Evolutionary conservation across 2,888 invertebrate genomes (phyloP).

Genomic region (Operophtera brumata): DNA sequence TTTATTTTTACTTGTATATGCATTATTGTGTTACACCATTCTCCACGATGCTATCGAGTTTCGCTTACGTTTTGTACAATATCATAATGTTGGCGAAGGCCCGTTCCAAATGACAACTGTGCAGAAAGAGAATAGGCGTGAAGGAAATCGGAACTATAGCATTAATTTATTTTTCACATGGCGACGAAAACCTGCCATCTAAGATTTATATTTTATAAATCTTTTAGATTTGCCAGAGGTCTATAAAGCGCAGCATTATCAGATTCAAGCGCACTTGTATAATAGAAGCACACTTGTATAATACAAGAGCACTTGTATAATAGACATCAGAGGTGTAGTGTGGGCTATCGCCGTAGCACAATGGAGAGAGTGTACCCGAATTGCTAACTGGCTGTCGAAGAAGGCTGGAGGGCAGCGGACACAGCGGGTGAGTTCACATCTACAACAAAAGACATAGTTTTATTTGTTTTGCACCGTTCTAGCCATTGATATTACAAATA

Average conservation of each 20-base stretch:
- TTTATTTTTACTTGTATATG: background rate
- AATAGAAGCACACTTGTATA: background rate
- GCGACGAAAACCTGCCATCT: no score
- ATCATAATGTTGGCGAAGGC: no score
- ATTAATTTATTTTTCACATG: no score
- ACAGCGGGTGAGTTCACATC: constrained; percentile 74
- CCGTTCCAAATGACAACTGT: no score
- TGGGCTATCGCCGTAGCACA: constrained; percentile 34
- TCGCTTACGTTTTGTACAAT: background rate
- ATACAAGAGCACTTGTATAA: background rate
- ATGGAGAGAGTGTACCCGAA: constrained; percentile 67
- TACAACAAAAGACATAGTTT: constrained; percentile 32
- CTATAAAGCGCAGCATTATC: background rate
- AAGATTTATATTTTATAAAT: no score
- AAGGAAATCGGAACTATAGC: no score
- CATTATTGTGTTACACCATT: constrained; percentile 9
- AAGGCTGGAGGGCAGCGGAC: constrained; percentile 64
- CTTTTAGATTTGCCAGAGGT: no score
- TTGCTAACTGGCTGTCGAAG: constrained; percentile 79
- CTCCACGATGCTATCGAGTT: constrained; percentile 1
- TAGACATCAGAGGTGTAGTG: background rate
- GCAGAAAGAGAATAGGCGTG: no score
- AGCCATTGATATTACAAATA: no score
- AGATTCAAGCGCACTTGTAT: no score
- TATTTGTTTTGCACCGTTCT: no score